phyloP scores from a whole-genome alignment of 2,113 vertebrate genomes.

The Nycticebus coucang region DNA sequence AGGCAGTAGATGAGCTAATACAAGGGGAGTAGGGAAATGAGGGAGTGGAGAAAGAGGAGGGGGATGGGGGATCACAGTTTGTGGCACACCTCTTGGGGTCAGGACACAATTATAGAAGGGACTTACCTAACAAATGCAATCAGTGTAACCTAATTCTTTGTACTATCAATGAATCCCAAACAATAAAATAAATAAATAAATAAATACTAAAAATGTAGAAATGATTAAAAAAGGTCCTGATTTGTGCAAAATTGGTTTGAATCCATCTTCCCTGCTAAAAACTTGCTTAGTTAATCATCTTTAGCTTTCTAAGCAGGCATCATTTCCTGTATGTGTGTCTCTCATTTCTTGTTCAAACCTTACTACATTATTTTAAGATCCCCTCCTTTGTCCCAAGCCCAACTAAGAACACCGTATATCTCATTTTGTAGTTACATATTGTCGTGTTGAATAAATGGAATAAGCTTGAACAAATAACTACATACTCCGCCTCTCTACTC shows the following conservation, averaged over 20 bases:
- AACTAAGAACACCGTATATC: neutral
- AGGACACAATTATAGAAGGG: too few species aligned
- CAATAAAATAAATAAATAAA: too few species aligned
- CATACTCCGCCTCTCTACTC: neutral
- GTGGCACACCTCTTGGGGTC: too few species aligned
- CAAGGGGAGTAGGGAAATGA: too few species aligned
- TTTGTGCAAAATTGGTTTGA: neutral
- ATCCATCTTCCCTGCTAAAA: neutral
- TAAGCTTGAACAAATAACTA: neutral
- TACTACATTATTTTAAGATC: neutral
- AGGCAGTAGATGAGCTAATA: too few species aligned
- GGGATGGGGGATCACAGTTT: too few species aligned
- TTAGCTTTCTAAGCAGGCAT: neutral
- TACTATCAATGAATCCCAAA: too few species aligned
- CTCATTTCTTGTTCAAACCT: conserved; percentile 22
- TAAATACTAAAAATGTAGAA: too few species aligned
- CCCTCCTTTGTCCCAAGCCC: neutral
- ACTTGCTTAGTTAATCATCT: neutral
- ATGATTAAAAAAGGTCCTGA: neutral
- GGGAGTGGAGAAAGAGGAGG: too few species aligned
- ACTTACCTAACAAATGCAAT: too few species aligned
- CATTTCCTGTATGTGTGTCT: neutral
- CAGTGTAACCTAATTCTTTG: too few species aligned
- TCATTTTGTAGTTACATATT: neutral
- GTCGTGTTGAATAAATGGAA: neutral